Evolutionary conservation across 2,888 invertebrate species (phyloP).

Genomic region (Macroteleia sp.): DNA sequence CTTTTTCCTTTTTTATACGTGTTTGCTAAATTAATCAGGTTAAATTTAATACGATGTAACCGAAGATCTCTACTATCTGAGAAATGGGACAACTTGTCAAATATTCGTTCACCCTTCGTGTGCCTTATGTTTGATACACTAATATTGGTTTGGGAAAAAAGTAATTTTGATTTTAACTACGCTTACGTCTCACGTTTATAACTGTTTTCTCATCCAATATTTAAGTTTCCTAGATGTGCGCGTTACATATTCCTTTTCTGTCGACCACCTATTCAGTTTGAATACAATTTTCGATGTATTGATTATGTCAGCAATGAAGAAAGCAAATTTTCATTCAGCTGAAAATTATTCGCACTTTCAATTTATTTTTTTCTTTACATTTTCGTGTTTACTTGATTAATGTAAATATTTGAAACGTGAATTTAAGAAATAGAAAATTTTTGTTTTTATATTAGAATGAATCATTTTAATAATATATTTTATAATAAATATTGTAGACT

Average conservation of each 20-base stretch:
- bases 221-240: slow-evolving; percentile 19
- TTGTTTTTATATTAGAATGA: too few relatives aligned
- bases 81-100: slow-evolving; percentile 15
- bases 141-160: slow-evolving; percentile 32
- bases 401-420: too few relatives aligned
- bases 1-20: too few relatives aligned
- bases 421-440: too few relatives aligned
- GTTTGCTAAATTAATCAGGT: slow-evolving; percentile 6
- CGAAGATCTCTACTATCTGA: slow-evolving; percentile 3
- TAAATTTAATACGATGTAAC: slow-evolving; percentile 9
- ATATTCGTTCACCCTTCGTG: slow-evolving; percentile 3
- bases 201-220: slow-evolving; percentile 39
- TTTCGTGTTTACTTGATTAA: too few relatives aligned
- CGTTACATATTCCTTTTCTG: slow-evolving; percentile 14
- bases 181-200: slow-evolving; percentile 16
- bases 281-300: slow-evolving; percentile 11
- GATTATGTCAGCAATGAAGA: too few relatives aligned
- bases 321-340: too few relatives aligned
- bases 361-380: too few relatives aligned
- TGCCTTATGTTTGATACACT: slow-evolving; percentile 12
- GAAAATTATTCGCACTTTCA: too few relatives aligned
- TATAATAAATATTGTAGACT: too few relatives aligned
- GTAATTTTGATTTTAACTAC: slow-evolving; percentile 37
- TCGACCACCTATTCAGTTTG: slow-evolving; percentile 20
- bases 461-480: too few relatives aligned